These are phyloP conservation scores for Chelon labrosus DNA, from an alignment of 2,797 vertebrate genomes.

Conservation along the genomic window DNA sequence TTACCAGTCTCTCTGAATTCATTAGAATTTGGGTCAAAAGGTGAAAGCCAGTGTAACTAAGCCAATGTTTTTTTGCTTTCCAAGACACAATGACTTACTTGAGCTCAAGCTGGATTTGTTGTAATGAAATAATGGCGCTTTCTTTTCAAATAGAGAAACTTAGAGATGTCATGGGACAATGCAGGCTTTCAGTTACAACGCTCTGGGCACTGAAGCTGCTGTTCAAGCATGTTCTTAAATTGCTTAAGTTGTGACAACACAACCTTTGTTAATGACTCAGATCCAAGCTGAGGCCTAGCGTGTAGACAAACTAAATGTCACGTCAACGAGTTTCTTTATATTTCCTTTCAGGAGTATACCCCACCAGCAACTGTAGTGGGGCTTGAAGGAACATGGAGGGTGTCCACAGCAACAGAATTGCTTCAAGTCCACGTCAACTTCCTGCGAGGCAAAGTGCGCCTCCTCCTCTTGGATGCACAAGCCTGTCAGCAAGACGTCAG, in stretches of 20 bases:
- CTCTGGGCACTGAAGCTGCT: constrained; percentile 2
- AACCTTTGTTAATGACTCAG: constrained; percentile 24
- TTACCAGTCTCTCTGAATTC: no score
- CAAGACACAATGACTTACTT: background rate
- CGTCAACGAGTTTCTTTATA: constrained; percentile 13
- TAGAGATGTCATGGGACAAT: constrained; percentile 35
- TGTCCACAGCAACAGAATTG: constrained; percentile 84
- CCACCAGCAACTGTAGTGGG: constrained; percentile 62
- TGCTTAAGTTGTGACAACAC: background rate
- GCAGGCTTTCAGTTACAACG: background rate
- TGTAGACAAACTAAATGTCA: constrained; percentile 27
- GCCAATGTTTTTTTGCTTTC: background rate
- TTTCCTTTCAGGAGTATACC: constrained; percentile 76
- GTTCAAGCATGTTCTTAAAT: background rate
- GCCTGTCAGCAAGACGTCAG: constrained; percentile 85
- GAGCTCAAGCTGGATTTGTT: background rate
- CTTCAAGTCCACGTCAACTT: constrained; percentile 90
- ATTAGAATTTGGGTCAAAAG: no score
- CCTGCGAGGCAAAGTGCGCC: constrained; percentile 89
- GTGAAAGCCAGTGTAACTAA: background rate
- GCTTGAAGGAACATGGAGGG: constrained; percentile 77
- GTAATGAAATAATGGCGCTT: background rate
- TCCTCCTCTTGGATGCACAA: constrained; percentile 82
- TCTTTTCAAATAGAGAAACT: constrained; percentile 12
- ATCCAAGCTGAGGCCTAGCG: constrained; percentile 9